phyloP scores from a whole-genome alignment of 2,113 vertebrate genomes.

The Dromaius novaehollandiae region DNA sequence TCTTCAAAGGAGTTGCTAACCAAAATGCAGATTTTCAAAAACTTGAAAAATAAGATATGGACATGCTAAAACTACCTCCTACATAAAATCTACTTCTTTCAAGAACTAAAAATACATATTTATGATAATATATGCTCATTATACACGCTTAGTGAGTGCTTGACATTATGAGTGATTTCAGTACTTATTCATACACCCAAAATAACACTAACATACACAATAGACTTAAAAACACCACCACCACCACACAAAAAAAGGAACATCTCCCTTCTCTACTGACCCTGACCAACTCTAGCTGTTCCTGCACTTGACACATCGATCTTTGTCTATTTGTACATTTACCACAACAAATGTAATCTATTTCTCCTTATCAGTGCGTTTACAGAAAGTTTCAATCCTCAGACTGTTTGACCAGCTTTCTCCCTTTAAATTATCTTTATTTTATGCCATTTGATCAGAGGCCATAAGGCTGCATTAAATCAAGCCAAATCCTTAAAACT shows the following conservation, averaged over 20 bases:
- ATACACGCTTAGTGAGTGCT: rapidly evolving
- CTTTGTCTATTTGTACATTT: not conserved
- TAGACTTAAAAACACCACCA: too few relatives aligned
- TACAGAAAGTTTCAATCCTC: not conserved
- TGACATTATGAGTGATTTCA: not conserved
- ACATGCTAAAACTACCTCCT: not conserved
- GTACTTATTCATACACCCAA: not conserved
- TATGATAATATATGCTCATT: not conserved
- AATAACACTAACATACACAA: not conserved
- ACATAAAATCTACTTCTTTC: not conserved
- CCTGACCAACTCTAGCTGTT: not conserved
- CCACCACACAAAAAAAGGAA: not conserved
- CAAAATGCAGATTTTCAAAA: not conserved
- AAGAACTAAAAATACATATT: not conserved
- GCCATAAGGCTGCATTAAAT: not conserved
- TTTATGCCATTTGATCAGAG: not conserved
- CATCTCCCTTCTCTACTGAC: not conserved
- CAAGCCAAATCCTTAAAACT: not conserved
- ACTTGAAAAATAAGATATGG: not conserved
- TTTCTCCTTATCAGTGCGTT: not conserved
- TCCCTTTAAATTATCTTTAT: not conserved
- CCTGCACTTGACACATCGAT: not conserved
- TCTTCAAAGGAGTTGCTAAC: not conserved
- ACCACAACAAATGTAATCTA: not conserved
- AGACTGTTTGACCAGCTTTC: not conserved